A percentile compares a stretch with the other conserved stretches of the same genome.
Conservation (phyloP, 2,888 invertebrate species). For the Cephonodes hylas region DNA sequence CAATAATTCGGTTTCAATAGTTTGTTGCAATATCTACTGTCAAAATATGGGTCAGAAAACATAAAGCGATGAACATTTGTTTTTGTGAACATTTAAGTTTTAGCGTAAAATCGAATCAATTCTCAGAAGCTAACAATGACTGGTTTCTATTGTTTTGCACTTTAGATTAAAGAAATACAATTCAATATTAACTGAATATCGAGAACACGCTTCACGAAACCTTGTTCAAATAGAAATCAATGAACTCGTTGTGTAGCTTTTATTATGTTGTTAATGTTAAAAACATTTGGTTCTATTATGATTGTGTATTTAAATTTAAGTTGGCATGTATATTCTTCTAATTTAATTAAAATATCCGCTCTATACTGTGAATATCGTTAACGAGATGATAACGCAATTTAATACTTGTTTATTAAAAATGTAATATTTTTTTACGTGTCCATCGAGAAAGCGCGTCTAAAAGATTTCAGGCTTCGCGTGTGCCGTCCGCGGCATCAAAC, state of each 20-base stretch:
- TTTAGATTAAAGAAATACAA: background rate
- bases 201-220: background rate
- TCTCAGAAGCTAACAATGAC: background rate
- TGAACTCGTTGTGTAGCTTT: no score
- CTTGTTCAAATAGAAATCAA: background rate
- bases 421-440: background rate
- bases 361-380: background rate
- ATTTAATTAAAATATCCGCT: background rate
- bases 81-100: background rate
- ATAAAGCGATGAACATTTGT: background rate
- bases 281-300: no score
- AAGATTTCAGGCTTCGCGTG: slow-evolving; percentile 12
- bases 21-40: background rate
- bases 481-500: background rate
- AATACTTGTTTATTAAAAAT: background rate
- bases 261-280: no score
- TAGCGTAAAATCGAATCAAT: background rate
- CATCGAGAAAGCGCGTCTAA: slow-evolving; percentile 9
- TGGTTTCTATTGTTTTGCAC: background rate
- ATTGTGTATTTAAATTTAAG: no score
- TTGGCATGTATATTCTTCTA: no score
- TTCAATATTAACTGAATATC: background rate
- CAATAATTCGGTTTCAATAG: background rate
- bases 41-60: background rate
- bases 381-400: background rate